Evolutionary conservation across 1,140 invertebrate species (phyloP).

Genomic region (Orussus abietinus): DNA sequence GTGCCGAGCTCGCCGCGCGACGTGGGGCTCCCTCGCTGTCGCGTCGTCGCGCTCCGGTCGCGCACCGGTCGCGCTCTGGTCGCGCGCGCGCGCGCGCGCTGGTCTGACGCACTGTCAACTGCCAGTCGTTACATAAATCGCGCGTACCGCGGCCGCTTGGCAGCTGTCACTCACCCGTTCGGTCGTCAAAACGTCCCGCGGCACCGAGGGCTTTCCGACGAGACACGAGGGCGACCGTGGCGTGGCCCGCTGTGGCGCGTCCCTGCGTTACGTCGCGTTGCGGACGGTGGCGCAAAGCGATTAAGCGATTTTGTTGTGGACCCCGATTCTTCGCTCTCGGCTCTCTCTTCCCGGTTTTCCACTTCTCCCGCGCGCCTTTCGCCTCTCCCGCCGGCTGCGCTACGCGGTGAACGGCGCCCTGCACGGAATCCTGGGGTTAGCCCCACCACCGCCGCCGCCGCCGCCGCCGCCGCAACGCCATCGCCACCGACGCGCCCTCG

Average conservation of each 20-base stretch:
- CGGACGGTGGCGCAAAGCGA: slow-evolving; percentile 52
- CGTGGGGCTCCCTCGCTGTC: slow-evolving; percentile 2
- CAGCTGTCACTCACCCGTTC: slow-evolving; percentile 38
- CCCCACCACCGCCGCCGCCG: slow-evolving; percentile 23
- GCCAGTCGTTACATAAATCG: slow-evolving; percentile 20
- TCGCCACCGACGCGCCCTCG: slow-evolving; percentile 13
- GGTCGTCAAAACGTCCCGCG: slow-evolving; percentile 34
- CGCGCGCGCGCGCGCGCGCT: slow-evolving; percentile 12
- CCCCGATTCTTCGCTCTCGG: slow-evolving; percentile 49
- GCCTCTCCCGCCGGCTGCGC: slow-evolving; percentile 41
- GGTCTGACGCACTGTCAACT: slow-evolving; percentile 23
- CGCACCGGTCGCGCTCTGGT: too few relatives aligned
- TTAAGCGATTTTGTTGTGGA: slow-evolving; percentile 60
- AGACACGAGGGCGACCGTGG: slow-evolving; percentile 4
- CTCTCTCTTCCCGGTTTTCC: slow-evolving; percentile 46
- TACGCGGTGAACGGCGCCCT: slow-evolving; percentile 35
- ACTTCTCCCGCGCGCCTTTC: slow-evolving; percentile 47
- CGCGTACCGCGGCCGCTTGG: slow-evolving; percentile 27
- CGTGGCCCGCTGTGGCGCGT: slow-evolving; percentile 6
- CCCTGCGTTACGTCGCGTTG: slow-evolving; percentile 30
- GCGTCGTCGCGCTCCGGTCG: slow-evolving; percentile 8
- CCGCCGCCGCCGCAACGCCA: slow-evolving; percentile 16
- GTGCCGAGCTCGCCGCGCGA: slow-evolving; percentile 19
- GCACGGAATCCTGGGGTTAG: slow-evolving; percentile 41
- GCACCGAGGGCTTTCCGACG: slow-evolving; percentile 21